These are phyloP conservation scores for Colostygia pectinataria DNA, from an alignment of 2,888 invertebrate species.

Conservation along the genomic window DNA sequence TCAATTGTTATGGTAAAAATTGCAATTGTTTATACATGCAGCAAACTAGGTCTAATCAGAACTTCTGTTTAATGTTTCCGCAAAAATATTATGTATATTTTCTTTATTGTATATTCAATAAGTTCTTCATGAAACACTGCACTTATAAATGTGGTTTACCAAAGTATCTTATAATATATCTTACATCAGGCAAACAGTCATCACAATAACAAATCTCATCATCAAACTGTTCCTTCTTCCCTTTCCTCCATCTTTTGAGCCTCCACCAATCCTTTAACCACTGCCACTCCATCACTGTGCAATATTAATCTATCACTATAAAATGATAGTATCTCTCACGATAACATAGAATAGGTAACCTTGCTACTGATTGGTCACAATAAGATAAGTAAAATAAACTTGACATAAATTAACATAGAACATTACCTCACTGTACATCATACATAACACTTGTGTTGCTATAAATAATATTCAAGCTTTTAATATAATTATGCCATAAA, in stretches of 20 bases:
- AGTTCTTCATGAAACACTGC: neutral
- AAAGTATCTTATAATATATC: constrained; percentile 33
- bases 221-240: constrained; percentile 77
- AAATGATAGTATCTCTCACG: constrained; percentile 47
- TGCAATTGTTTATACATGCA: too few relatives aligned
- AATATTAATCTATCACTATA: constrained; percentile 53
- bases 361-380: constrained; percentile 64
- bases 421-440: constrained; percentile 78
- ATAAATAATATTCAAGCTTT: constrained; percentile 51
- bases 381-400: constrained; percentile 74
- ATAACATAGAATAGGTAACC: constrained; percentile 48
- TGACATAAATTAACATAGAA: constrained; percentile 64
- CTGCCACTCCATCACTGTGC: constrained; percentile 87
- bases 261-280: constrained; percentile 93
- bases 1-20: too few relatives aligned
- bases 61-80: too few relatives aligned
- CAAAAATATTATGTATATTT: too few relatives aligned
- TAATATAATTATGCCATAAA: constrained; percentile 42
- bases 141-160: neutral
- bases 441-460: constrained; percentile 53
- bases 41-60: too few relatives aligned
- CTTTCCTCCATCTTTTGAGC: constrained; percentile 86
- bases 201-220: constrained; percentile 90
- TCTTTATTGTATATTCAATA: too few relatives aligned
- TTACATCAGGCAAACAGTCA: constrained; percentile 86